These are phyloP conservation scores for Regulus satrapa DNA, from an alignment of 2,113 vertebrate genomes.

Conservation along the genomic window DNA sequence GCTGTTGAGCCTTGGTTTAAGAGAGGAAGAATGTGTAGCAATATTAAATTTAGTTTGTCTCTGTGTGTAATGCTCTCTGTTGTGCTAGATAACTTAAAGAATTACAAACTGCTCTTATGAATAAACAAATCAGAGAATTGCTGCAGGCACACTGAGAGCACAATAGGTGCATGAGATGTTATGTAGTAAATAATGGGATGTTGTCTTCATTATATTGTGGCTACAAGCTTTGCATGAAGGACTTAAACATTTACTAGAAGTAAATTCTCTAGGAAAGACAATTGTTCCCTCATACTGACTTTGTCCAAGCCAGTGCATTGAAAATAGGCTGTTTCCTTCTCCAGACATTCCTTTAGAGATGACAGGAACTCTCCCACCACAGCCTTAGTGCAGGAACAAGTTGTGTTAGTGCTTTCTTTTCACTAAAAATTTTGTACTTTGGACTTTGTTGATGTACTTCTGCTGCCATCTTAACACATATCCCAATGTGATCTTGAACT, in stretches of 20 bases:
- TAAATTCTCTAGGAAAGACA: background rate
- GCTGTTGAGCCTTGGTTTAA: background rate
- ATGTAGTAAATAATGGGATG: background rate
- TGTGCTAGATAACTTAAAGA: background rate
- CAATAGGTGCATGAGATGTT: background rate
- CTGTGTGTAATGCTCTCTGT: background rate
- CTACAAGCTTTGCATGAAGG: background rate
- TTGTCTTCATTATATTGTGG: fast-evolving
- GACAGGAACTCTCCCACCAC: background rate
- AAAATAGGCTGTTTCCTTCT: background rate
- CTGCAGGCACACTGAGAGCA: background rate
- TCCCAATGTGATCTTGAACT: background rate
- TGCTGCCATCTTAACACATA: background rate
- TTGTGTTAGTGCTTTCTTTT: background rate
- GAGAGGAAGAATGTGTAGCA: background rate
- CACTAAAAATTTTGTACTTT: background rate
- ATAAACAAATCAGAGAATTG: background rate
- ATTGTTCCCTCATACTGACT: background rate
- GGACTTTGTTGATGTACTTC: background rate
- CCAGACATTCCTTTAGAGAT: background rate
- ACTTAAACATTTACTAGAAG: background rate
- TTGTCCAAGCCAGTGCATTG: background rate
- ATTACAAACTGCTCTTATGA: background rate
- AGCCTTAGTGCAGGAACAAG: background rate
- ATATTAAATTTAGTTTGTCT: background rate